Evolutionary conservation across 2,113 vertebrate genomes (phyloP).

Genomic region (Hemiscyllium ocellatum): DNA sequence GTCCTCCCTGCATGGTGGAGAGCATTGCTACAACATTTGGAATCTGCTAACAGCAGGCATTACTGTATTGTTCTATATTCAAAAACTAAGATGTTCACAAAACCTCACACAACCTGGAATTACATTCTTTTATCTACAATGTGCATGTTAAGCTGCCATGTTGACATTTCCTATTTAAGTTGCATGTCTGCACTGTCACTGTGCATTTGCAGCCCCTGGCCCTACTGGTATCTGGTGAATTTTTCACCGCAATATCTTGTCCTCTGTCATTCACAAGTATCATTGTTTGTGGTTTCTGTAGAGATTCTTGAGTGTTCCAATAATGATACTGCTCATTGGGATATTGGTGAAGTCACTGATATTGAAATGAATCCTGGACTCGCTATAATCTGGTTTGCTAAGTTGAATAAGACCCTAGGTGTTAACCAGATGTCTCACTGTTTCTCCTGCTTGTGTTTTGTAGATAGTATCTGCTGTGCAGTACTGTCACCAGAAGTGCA

Average conservation of each 20-base stretch:
- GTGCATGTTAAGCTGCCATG: not conserved
- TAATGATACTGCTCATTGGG: not conserved
- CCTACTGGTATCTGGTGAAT: not conserved
- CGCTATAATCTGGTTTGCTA: not conserved
- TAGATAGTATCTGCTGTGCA: constrained; percentile 91
- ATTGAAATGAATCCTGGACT: too few relatives aligned
- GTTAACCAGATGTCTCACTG: not conserved
- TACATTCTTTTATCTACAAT: too few relatives aligned
- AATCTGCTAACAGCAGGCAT: too few relatives aligned
- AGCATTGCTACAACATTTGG: too few relatives aligned
- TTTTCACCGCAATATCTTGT: not conserved
- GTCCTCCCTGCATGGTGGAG: too few relatives aligned
- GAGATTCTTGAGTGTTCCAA: not conserved
- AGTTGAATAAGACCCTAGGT: not conserved
- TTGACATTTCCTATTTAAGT: not conserved
- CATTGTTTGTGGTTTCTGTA: not conserved
- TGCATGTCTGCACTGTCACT: not conserved
- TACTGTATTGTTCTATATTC: too few relatives aligned
- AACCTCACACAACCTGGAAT: too few relatives aligned
- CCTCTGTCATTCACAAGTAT: not conserved
- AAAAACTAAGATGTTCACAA: too few relatives aligned
- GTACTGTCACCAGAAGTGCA: constrained; percentile 89
- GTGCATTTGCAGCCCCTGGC: not conserved
- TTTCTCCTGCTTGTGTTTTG: constrained; percentile 40
- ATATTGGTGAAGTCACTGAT: not conserved